These are phyloP conservation scores for Drosophila pandora DNA, from an alignment of 1,140 invertebrate species.

Conservation along the genomic window DNA sequence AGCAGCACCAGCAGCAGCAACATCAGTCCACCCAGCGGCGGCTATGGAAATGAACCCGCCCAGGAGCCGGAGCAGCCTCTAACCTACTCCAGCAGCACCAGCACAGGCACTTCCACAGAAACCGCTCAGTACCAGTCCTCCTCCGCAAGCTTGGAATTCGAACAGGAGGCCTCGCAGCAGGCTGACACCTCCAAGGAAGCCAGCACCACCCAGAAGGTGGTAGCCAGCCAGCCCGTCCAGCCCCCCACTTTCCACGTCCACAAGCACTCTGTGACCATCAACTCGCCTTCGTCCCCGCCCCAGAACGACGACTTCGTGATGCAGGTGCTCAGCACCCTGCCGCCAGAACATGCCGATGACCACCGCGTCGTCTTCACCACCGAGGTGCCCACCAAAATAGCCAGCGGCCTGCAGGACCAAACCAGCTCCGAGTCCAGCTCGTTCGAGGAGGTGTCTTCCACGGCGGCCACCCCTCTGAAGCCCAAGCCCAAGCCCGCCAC, in stretches of 20 bases:
- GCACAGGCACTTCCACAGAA: slow-evolving; percentile 45
- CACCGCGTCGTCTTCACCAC: slow-evolving; percentile 66
- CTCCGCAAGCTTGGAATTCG: slow-evolving; percentile 61
- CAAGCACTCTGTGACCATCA: slow-evolving; percentile 72
- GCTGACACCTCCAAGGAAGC: slow-evolving; percentile 21
- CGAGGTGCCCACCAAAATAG: slow-evolving; percentile 74
- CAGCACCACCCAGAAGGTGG: slow-evolving; percentile 18
- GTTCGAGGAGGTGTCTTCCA: slow-evolving; percentile 63
- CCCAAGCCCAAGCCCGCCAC: slow-evolving; percentile 24
- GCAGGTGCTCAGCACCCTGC: slow-evolving; percentile 68
- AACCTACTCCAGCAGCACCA: slow-evolving; percentile 36
- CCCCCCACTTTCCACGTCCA: slow-evolving; percentile 68
- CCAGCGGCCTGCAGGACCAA: slow-evolving; percentile 49
- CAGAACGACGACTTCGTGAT: slow-evolving; percentile 78
- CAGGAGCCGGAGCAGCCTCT: slow-evolving; percentile 13
- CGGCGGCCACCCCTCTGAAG: slow-evolving; percentile 34
- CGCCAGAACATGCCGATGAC: slow-evolving; percentile 61
- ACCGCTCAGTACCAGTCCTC: slow-evolving; percentile 30
- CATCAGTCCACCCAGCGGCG: slow-evolving; percentile 49
- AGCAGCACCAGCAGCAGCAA: slow-evolving; percentile 57
- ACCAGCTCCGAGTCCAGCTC: slow-evolving; percentile 76
- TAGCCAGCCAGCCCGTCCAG: slow-evolving; percentile 28
- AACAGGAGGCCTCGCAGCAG: slow-evolving; percentile 46
- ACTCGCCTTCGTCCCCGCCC: slow-evolving; percentile 59
- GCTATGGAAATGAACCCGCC: slow-evolving; percentile 35